Evolutionary conservation across 2,797 vertebrate genomes (phyloP).

Genomic region (Hyperoplus lanceolatus): DNA sequence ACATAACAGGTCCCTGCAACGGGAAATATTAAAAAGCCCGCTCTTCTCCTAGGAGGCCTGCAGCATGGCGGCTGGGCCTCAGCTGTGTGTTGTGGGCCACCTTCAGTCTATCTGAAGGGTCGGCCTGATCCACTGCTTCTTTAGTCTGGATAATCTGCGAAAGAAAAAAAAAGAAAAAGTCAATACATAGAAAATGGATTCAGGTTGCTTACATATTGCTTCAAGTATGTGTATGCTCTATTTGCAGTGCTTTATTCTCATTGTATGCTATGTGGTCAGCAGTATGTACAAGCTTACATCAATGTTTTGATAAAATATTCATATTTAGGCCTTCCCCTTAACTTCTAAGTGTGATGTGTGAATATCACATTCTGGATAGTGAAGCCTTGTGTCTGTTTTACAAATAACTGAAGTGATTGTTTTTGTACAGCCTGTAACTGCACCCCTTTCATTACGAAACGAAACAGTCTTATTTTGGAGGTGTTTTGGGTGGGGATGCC

Average conservation of each 20-base stretch:
- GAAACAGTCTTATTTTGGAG: not conserved
- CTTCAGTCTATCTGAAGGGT: conserved; percentile 41
- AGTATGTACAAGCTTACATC: not conserved
- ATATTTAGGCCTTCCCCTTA: not conserved
- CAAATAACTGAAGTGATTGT: not conserved
- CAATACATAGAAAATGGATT: not conserved
- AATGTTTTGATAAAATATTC: not conserved
- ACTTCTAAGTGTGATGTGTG: not conserved
- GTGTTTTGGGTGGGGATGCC: not conserved
- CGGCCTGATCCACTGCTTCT: conserved; percentile 49
- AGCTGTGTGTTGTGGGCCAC: conserved; percentile 47
- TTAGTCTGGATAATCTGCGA: conserved; percentile 62
- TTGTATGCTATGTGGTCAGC: not conserved
- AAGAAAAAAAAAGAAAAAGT: conserved; percentile 20
- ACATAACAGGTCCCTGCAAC: conserved; percentile 66
- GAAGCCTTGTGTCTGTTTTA: not conserved
- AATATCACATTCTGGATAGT: not conserved
- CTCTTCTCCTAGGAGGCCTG: conserved; percentile 66
- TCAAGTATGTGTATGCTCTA: not conserved
- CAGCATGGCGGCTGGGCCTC: conserved; percentile 40
- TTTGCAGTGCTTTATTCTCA: conserved; percentile 2
- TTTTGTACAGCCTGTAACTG: not conserved
- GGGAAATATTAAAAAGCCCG: conserved; percentile 64
- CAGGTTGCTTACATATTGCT: not conserved
- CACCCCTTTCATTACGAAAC: not conserved